Base-by-base conservation (phyloP, 2,113 vertebrate species). In the Chionomys nivalis region DNA sequence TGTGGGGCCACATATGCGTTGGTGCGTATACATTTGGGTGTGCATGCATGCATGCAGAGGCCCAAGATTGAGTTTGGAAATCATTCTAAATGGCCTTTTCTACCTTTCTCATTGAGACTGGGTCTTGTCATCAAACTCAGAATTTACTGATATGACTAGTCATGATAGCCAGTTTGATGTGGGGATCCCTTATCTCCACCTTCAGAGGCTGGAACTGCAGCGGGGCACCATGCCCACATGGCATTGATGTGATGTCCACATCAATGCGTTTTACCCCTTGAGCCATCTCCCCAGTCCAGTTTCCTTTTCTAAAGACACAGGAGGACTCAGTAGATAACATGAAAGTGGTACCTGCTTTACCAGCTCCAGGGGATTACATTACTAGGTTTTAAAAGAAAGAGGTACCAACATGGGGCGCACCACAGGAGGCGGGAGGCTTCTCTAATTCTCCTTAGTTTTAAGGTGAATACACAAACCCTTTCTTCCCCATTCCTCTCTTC, bases 401-500 rank as follows among this genome's bases (percentile, higher is more conserved):
- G n/a, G 4, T 24, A 28, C 4, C 58, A 55, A 11, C 12, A 2
- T 1, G 52, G 28, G n/a, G 10, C 14, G 4, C 4, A 2, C 33
- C 12, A 21, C 23, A 36, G 31, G 23, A 33, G 73, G 5, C 1
- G 0, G 4, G 26, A 78, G 11, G 7, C 17, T 7, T 86, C 31
- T 7, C 63, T 77, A 33, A 49, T 33, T 9, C 36, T 90, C 31
- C 49, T 81, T 17, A 36, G 31, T 66, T 93, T 81, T 44, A 61
- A 81, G 81, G 23, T 76, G 4, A 2, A 7, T 7, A n/a, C 42
- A 8, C 3, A 1, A 4, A 1, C 13, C 36, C 42, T 9, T 55
- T 70, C 10, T 26, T n/a, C 65, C 42, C 8, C 6, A 9, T 3
- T 49, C 23, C 39, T 49, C 93, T 4, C 7, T 19, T 66, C 28